These are phyloP conservation scores for Formica exsecta DNA, from an alignment of 1,140 invertebrate genomes.

Conservation along the genomic window DNA sequence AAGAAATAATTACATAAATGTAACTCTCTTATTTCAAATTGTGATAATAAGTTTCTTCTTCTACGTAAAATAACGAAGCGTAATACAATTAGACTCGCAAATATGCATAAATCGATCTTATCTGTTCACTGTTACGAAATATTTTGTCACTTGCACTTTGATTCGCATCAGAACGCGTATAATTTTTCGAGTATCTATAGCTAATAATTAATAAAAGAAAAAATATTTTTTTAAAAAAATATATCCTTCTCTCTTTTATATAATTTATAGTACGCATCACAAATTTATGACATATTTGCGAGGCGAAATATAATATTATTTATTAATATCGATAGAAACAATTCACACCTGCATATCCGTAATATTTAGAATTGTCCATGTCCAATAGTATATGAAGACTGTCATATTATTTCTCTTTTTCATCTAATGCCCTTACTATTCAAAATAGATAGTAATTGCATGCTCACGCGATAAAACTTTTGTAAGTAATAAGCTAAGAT, in stretches of 20 bases:
- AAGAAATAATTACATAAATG: neutral
- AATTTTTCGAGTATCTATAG: neutral
- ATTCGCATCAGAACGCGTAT: neutral
- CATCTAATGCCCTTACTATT: neutral
- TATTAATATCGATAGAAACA: neutral
- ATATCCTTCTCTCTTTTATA: neutral
- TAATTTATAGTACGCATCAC: neutral
- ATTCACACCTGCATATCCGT: constrained; percentile 3
- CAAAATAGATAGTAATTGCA: neutral
- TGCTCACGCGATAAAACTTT: neutral
- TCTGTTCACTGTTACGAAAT: neutral
- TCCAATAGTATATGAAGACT: neutral
- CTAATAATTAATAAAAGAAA: constrained; percentile 3
- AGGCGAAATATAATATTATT: neutral
- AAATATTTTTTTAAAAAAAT: neutral
- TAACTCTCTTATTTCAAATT: neutral
- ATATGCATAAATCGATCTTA: neutral
- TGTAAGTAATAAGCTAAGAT: neutral
- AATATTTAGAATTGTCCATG: constrained; percentile 14
- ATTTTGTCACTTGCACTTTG: neutral
- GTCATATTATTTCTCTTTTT: constrained; percentile 3
- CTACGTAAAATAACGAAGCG: neutral
- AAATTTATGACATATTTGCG: neutral
- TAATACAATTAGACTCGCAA: neutral
- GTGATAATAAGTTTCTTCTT: neutral